Percentiles rank a stretch among this genome's conserved stretches.
Conservation (phyloP, 2,888 invertebrate species). For the Epinotia nisella region DNA sequence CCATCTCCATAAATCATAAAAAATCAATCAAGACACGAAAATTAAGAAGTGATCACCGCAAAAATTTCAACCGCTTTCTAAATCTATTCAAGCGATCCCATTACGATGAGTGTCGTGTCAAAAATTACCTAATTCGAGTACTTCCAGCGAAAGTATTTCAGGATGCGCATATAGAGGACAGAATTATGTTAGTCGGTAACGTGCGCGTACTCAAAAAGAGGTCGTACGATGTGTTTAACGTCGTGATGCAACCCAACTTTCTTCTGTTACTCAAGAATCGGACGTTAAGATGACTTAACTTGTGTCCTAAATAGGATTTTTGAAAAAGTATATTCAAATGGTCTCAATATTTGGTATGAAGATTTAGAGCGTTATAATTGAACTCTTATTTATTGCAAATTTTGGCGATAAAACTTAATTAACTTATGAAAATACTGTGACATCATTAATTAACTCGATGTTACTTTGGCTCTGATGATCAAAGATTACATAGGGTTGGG, state of each 20-base stretch:
- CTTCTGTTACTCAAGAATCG: constrained; percentile 43
- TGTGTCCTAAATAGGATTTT: constrained; percentile 26
- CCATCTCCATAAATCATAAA: not conserved
- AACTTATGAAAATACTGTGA: too few species aligned
- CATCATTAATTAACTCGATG: too few species aligned
- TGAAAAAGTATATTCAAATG: not conserved
- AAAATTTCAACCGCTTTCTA: constrained; percentile 37
- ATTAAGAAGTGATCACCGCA: constrained; percentile 21
- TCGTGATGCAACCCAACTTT: constrained; percentile 41
- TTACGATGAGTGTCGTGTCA: constrained; percentile 14
- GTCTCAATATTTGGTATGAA: constrained; percentile 15
- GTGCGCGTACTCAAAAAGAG: constrained; percentile 39
- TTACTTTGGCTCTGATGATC: too few species aligned
- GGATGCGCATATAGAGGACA: constrained; percentile 40
- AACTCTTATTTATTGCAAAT: too few species aligned
- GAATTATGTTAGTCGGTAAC: constrained; percentile 39
- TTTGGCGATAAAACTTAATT: too few species aligned
- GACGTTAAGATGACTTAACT: constrained; percentile 38
- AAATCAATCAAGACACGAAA: not conserved
- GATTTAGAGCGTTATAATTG: not conserved
- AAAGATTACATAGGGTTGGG: too few species aligned
- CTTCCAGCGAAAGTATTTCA: constrained; percentile 28
- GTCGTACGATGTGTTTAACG: constrained; percentile 20
- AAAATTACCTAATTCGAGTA: constrained; percentile 25
- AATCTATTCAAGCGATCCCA: constrained; percentile 14